phyloP scores from a whole-genome alignment of 1,140 invertebrate genomes.

The Drosophila oshimai region DNA sequence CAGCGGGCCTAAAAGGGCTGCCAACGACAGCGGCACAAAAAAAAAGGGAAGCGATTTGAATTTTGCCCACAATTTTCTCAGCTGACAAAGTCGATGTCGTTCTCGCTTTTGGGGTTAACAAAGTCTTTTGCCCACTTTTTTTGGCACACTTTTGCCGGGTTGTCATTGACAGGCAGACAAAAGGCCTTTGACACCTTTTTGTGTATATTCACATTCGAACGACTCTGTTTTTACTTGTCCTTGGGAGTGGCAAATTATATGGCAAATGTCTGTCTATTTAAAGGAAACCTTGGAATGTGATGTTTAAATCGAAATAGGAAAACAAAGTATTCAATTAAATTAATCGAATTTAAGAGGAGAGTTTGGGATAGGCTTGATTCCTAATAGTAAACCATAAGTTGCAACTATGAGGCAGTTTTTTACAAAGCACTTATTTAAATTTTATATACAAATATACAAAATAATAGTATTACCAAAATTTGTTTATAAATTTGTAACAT shows the following conservation, averaged over 20 bases:
- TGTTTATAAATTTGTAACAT: too few species aligned
- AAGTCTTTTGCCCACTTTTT: conserved; percentile 61
- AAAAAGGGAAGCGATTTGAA: conserved; percentile 53
- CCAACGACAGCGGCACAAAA: conserved; percentile 27
- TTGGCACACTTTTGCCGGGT: conserved; percentile 64
- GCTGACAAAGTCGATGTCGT: conserved; percentile 15
- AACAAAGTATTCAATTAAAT: neutral
- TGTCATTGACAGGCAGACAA: conserved; percentile 75
- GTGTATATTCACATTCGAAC: conserved; percentile 6
- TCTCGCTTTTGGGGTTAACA: conserved; percentile 56
- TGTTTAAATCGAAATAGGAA: neutral
- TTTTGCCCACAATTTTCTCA: conserved; percentile 72
- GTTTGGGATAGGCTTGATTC: neutral
- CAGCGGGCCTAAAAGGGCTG: conserved; percentile 53
- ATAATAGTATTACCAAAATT: too few species aligned
- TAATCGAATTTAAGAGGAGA: neutral
- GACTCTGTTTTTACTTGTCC: neutral
- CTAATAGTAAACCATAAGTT: too few species aligned
- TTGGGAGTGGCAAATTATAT: conserved; percentile 61
- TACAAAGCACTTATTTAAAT: too few species aligned
- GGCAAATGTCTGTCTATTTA: conserved; percentile 48
- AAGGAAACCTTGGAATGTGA: neutral
- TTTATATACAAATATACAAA: too few species aligned
- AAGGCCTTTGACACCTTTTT: conserved; percentile 74
- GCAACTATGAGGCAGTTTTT: too few species aligned